These are phyloP conservation scores for Miniopterus natalensis DNA, from an alignment of 2,113 vertebrate species.

Conservation along the genomic window DNA sequence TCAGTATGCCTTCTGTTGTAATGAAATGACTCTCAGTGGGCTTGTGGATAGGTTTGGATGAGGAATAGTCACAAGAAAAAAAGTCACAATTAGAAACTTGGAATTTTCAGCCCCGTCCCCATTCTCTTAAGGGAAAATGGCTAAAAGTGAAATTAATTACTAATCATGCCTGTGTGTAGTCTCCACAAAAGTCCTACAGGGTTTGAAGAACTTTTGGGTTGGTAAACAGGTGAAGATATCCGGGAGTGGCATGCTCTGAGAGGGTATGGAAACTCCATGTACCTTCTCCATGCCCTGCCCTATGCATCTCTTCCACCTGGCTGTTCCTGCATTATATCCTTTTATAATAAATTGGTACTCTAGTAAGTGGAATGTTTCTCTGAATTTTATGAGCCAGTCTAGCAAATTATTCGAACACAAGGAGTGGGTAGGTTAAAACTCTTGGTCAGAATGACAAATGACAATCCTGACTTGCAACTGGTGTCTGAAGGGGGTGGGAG, in stretches of 20 bases:
- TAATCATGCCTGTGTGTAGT: background rate
- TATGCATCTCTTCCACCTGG: background rate
- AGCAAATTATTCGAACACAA: background rate
- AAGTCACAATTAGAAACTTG: background rate
- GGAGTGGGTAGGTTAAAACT: background rate
- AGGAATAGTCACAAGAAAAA: background rate
- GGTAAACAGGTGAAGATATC: background rate
- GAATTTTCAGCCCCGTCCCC: background rate
- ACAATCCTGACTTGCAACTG: background rate
- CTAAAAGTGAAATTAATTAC: background rate
- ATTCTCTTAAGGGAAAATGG: background rate
- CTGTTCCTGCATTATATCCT: background rate
- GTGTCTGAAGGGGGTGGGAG: background rate
- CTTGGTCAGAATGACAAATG: background rate
- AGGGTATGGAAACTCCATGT: background rate
- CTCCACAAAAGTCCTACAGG: background rate
- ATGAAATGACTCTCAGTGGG: background rate
- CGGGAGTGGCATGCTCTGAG: background rate
- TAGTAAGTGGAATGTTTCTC: background rate
- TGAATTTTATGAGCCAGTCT: background rate
- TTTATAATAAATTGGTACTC: background rate
- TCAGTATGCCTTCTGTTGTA: background rate
- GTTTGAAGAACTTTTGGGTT: background rate
- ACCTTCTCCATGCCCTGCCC: background rate
- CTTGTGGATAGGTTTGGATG: background rate